Conservation (phyloP, 2,797 vertebrate genomes). For the Threskiornis aethiopicus region DNA sequence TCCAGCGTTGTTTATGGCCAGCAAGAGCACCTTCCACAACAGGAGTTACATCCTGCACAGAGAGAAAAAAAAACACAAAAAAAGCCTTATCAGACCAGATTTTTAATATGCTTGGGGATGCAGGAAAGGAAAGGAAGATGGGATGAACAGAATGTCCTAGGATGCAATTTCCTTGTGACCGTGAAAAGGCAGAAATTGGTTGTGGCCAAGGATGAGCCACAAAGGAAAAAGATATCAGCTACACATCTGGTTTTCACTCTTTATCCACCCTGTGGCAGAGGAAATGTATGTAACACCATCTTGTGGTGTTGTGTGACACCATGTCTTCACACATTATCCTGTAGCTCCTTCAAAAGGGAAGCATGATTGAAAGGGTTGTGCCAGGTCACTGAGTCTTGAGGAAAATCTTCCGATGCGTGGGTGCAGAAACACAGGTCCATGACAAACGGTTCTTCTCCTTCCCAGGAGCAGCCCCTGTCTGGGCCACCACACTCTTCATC, state of each 20-base stretch:
- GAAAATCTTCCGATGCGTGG: background rate
- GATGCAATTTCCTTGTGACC: background rate
- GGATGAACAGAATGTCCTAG: background rate
- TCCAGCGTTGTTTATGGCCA: background rate
- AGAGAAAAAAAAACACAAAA: background rate
- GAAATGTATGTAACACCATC: background rate
- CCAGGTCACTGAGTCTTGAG: background rate
- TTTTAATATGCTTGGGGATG: background rate
- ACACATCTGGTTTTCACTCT: background rate
- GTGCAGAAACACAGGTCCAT: background rate
- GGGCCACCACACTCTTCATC: accelerated
- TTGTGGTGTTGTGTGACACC: background rate
- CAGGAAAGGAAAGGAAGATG: background rate
- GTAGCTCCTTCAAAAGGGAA: background rate
- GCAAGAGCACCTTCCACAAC: background rate
- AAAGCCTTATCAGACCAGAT: background rate
- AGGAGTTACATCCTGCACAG: background rate
- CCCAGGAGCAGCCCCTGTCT: background rate
- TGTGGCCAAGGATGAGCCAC: background rate
- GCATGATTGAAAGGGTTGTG: background rate
- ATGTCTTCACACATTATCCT: background rate
- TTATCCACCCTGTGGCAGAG: background rate
- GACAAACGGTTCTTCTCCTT: background rate
- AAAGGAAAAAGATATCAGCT: background rate
- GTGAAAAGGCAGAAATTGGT: background rate